Evolutionary conservation across 1,140 invertebrate genomes (phyloP).

Genomic region (Drosophila nannoptera): DNA sequence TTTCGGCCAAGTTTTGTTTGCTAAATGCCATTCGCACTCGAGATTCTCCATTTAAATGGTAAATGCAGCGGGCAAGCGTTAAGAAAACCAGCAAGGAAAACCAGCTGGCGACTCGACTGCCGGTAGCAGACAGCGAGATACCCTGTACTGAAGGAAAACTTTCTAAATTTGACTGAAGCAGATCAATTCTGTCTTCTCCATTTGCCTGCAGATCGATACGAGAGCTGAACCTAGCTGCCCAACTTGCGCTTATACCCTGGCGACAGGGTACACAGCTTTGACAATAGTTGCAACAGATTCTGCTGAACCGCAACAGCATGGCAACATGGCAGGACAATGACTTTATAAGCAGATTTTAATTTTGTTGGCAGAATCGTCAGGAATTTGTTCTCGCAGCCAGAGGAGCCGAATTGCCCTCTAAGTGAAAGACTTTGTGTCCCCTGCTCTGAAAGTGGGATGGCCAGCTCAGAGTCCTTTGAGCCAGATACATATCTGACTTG

Average conservation of each 20-base stretch:
- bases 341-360: constrained; percentile 75
- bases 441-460: background rate
- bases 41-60: constrained; percentile 68
- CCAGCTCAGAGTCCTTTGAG: constrained; percentile 12
- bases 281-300: constrained; percentile 29
- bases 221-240: too few species aligned
- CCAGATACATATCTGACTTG: constrained; percentile 9
- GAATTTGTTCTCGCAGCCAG: constrained; percentile 28
- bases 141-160: background rate
- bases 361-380: constrained; percentile 40
- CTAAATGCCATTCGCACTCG: constrained; percentile 51
- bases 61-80: constrained; percentile 46
- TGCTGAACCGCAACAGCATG: constrained; percentile 22
- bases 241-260: too few species aligned
- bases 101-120: background rate
- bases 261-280: constrained; percentile 6
- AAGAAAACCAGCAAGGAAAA: constrained; percentile 31
- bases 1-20: constrained; percentile 70
- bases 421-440: constrained; percentile 24
- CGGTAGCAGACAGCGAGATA: background rate
- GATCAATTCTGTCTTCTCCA: too few species aligned
- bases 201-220: too few species aligned
- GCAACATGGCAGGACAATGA: constrained; percentile 61
- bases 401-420: constrained; percentile 69
- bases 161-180: background rate